Evolutionary conservation across 2,888 invertebrate species (phyloP), one percentile per base, ranked within the genome.

Genomic region (Bhutanitis thaidina): DNA sequence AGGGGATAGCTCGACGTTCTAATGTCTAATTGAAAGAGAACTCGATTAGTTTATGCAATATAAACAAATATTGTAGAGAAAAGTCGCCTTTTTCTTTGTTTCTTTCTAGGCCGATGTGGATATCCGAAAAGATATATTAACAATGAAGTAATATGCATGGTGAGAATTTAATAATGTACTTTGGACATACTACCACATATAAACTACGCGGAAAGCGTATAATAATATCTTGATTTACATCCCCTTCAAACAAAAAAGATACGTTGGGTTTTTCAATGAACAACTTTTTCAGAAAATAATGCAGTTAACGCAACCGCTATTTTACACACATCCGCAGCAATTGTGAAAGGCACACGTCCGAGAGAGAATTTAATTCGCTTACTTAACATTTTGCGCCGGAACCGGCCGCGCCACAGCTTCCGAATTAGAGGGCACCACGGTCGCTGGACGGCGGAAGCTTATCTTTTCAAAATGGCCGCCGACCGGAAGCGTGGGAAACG

Each of bases 401-500:
- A 74, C 67, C 62, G 71, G 63, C 70, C 63, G 62, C 60, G 66
- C 69, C 77, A 65, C 78, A 76, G 72, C 71, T 67, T 75, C 77
- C 74, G 79, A 78, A 77, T 78, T 79, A 79, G 68, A 74, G 67
- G 60, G 67, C 70, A 64, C 57, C 60, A 54, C 56, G 61, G 61
- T 52, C 65, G 65, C 74, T 78, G 82, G 83, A 77, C 74, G 69
- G 76, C 77, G 74, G 78, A 77, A 71, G 64, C 72, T 69, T 77
- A 78, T 81, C 81, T 85, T 85, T 77, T 77, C 83, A 86, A 86
- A 81, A 86, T 82, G 88, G 88, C 87, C 74, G 80, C 68, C 70
- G 67, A 58, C 74, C 81, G 86, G 87, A 86, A 80, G 69, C 65
- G 71, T 71, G 74, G 73, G 78, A 78, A 82, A 87, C 89, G 89